Evolutionary conservation across 2,113 vertebrate genomes (phyloP).

Genomic region (Vidua macroura): DNA sequence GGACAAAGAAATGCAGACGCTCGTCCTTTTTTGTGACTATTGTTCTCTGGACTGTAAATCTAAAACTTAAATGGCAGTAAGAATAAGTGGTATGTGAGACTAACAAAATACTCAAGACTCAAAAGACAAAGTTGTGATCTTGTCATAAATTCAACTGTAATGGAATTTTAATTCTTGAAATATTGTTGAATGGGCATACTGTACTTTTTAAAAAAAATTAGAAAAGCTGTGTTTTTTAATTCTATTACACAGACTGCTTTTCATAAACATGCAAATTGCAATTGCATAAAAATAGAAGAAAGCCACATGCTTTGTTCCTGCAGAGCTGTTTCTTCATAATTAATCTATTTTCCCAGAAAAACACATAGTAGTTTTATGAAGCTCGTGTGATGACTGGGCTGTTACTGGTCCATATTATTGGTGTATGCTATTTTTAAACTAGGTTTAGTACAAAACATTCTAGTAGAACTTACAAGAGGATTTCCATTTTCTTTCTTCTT

Average conservation of each 20-base stretch:
- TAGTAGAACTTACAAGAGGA: background rate
- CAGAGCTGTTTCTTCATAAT: slow-evolving; percentile 1
- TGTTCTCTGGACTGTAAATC: background rate
- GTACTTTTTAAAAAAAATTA: background rate
- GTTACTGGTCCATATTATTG: background rate
- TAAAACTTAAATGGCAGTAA: background rate
- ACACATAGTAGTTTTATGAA: background rate
- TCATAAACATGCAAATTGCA: background rate
- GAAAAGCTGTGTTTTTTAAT: background rate
- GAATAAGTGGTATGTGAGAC: background rate
- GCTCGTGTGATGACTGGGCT: background rate
- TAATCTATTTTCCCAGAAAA: slow-evolving; percentile 11
- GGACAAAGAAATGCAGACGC: background rate
- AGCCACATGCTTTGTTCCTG: background rate
- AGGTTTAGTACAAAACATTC: background rate
- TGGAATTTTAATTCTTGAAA: background rate
- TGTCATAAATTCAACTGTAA: background rate
- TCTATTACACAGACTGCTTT: background rate
- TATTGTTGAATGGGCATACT: background rate
- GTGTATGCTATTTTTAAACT: background rate
- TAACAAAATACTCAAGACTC: background rate
- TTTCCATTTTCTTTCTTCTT: background rate
- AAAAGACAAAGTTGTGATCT: background rate
- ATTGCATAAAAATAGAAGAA: background rate
- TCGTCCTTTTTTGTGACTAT: background rate